Conservation (phyloP, 2,797 vertebrate genomes). For the Selene dorsalis region DNA sequence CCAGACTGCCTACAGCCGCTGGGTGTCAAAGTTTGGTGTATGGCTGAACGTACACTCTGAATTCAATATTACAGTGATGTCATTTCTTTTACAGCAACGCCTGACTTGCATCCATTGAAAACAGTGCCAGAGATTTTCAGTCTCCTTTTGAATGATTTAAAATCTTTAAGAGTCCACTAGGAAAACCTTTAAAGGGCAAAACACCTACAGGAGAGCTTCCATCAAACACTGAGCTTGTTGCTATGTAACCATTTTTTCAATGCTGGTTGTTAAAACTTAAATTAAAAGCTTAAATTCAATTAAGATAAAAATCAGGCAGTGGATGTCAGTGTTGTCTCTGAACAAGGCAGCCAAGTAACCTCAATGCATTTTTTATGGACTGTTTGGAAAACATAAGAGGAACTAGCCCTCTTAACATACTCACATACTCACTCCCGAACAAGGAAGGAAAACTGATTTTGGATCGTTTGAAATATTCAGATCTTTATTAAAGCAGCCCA, state of each 20-base stretch:
- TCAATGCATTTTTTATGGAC: not conserved
- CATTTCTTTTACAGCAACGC: no score
- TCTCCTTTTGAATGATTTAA: conserved; percentile 35
- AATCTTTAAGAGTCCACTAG: conserved; percentile 42
- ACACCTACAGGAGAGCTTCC: conserved; percentile 37
- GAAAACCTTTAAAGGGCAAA: conserved; percentile 49
- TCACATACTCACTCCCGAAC: no score
- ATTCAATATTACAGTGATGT: conserved; percentile 25
- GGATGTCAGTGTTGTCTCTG: conserved; percentile 1
- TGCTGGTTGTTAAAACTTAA: not conserved
- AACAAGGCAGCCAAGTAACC: conserved; percentile 9
- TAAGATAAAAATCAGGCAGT: conserved; percentile 17
- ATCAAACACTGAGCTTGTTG: conserved; percentile 22
- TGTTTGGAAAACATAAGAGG: not conserved
- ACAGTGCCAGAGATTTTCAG: conserved; percentile 29
- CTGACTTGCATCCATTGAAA: conserved; percentile 7
- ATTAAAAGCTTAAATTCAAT: not conserved
- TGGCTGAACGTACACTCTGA: conserved; percentile 36
- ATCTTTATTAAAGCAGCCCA: conserved; percentile 20
- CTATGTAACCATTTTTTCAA: conserved; percentile 11
- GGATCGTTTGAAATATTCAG: conserved; percentile 6
- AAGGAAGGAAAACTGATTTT: conserved; percentile 3
- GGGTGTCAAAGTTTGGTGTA: conserved; percentile 43
- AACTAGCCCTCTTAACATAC: conserved; percentile 24
- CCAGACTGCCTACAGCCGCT: conserved; percentile 48